These are phyloP conservation scores for Agraylea sexmaculata DNA, from an alignment of 1,140 invertebrate genomes.

Conservation along the genomic window DNA sequence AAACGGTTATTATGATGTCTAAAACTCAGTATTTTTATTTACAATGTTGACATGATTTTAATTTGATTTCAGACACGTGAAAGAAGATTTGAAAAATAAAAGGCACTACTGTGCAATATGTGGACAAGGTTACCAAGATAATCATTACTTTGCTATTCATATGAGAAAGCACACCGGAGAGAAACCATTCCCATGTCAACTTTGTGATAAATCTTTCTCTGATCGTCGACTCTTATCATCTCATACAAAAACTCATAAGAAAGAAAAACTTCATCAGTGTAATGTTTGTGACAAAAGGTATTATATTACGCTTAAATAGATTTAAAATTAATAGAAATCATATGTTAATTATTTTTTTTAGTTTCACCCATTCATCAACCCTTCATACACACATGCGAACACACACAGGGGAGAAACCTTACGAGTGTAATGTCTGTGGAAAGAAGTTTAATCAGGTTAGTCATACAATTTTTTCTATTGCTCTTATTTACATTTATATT, in stretches of 20 bases:
- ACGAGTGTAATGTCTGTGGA: slow-evolving; percentile 5
- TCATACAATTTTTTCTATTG: not conserved
- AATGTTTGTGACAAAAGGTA: slow-evolving; percentile 21
- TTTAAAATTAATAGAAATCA: not conserved
- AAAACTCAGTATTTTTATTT: slow-evolving; percentile 5
- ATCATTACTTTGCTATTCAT: slow-evolving; percentile 17
- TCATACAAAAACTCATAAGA: slow-evolving; percentile 18
- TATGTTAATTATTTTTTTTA: slow-evolving; percentile 5
- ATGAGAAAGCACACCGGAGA: slow-evolving; percentile 21
- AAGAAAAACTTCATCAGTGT: slow-evolving; percentile 21
- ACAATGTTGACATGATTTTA: not conserved
- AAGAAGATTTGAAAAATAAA: slow-evolving; percentile 6
- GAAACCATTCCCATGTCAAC: slow-evolving; percentile 21
- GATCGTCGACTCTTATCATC: slow-evolving; percentile 19
- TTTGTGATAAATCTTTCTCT: slow-evolving; percentile 20
- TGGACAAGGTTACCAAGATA: slow-evolving; percentile 16
- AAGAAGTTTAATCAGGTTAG: slow-evolving; percentile 8
- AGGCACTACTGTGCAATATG: slow-evolving; percentile 13
- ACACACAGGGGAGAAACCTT: slow-evolving; percentile 18
- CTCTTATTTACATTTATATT: not conserved
- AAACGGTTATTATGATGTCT: slow-evolving; percentile 11
- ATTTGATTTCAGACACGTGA: slow-evolving; percentile 13
- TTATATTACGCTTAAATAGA: not conserved
- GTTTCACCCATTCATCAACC: slow-evolving; percentile 16
- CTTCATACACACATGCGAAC: slow-evolving; percentile 16